Conservation (phyloP, 2,888 invertebrate species). For the Linnaemya tessellans region DNA sequence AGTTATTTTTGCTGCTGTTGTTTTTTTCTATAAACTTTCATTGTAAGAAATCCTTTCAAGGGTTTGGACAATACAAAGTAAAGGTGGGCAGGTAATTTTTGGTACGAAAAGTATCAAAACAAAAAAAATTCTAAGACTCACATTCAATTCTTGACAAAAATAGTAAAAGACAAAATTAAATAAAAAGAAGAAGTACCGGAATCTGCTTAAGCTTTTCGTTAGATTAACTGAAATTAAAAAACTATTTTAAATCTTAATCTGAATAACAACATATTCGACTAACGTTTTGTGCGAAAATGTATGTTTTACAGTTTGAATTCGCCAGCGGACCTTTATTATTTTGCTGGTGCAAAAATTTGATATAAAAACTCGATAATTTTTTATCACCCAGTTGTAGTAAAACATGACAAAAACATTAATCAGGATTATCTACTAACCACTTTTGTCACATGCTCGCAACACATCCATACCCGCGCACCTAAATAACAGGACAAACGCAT, state of each 20-base stretch:
- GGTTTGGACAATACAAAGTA: constrained; percentile 38
- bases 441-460: constrained; percentile 62
- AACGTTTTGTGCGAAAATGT: not conserved
- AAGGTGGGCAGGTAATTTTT: constrained; percentile 4
- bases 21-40: constrained; percentile 53
- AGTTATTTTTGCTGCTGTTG: constrained; percentile 59
- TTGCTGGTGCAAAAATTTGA: constrained; percentile 31
- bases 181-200: too few relatives aligned
- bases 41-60: constrained; percentile 25
- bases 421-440: constrained; percentile 73
- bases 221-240: too few relatives aligned
- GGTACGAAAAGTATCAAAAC: not conserved
- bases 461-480: not conserved
- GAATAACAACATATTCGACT: too few relatives aligned
- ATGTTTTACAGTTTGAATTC: constrained; percentile 17
- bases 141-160: too few relatives aligned
- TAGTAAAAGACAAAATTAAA: too few relatives aligned
- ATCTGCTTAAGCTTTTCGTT: too few relatives aligned
- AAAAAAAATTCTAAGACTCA: not conserved
- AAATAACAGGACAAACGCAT: constrained; percentile 13
- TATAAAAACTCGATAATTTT: constrained; percentile 63
- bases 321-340: constrained; percentile 31
- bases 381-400: constrained; percentile 69
- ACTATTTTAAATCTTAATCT: too few relatives aligned
- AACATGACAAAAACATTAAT: constrained; percentile 74